Evolutionary conservation across 30 jellyfish, hydroid and myxozoan species (phyloP).

Genomic region (Cassiopea andromeda): DNA sequence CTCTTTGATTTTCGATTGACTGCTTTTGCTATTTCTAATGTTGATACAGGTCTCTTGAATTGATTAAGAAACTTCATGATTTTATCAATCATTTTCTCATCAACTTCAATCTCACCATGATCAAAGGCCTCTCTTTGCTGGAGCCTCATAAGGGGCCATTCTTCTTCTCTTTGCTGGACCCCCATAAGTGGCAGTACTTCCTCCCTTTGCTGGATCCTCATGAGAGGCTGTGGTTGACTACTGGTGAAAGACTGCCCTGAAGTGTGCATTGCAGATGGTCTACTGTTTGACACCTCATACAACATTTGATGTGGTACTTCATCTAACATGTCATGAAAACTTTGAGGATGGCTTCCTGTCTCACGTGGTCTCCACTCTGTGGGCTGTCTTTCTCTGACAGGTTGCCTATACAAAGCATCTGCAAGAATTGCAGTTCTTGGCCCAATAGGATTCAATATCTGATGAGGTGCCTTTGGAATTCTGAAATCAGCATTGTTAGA

Average conservation of each 20-base stretch:
- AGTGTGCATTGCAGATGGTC: background rate
- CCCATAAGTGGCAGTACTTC: too few relatives aligned
- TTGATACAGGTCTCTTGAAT: conserved; percentile 79
- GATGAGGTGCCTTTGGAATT: conserved; percentile 71
- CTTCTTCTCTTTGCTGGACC: too few relatives aligned
- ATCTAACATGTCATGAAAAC: background rate
- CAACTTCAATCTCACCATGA: conserved; percentile 1
- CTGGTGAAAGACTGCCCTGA: background rate
- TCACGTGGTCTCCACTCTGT: background rate
- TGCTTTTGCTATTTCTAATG: conserved; percentile 75
- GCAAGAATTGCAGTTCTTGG: conserved; percentile 30
- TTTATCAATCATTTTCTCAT: conserved; percentile 33
- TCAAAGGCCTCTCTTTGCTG: background rate
- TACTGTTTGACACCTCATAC: background rate
- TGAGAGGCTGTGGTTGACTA: background rate
- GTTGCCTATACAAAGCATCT: conserved; percentile 10
- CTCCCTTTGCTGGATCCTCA: conserved; percentile 4
- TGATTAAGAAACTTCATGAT: conserved; percentile 44
- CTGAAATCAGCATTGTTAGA: background rate
- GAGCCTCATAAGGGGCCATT: background rate
- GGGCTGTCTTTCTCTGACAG: background rate
- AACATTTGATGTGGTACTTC: background rate
- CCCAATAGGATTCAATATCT: conserved; percentile 31
- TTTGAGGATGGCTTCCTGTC: background rate
- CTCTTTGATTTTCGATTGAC: conserved; percentile 37